Evolutionary conservation across 2,797 vertebrate genomes (phyloP), one percentile per base, ranked within the genome.

Genomic region (Hirundo rustica): DNA sequence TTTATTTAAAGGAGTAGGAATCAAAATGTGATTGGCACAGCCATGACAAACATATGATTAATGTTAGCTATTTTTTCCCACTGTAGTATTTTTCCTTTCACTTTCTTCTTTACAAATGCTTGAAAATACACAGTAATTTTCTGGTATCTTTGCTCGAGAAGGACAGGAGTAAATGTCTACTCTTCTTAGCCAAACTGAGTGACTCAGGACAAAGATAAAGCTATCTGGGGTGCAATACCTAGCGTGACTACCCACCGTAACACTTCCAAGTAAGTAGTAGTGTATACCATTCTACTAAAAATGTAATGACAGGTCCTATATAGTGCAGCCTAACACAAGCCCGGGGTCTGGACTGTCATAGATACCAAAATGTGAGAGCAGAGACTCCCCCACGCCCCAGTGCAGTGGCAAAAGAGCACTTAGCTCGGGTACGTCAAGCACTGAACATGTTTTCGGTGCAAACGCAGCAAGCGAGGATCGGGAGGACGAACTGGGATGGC

Each of bases 1-100:
- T 20, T 93, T 92, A 85, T 66, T 89, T 73, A 83, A 91, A 88
- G 42, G 53, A 82, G 72, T 67, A 50, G 16, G 34, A 89, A 91
- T 72, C 18, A 81, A 95, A 93, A 79, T 14, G 22, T 0, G 0
- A 91, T 42, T 78, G 84, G 81, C 58, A 84, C 11, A 68, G n/a
- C 34, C 47, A 65, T 19, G 38, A 85, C 40, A 91, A 94, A 83
- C n/a, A 44, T 45, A 74, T 11, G 38, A 77, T 81, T 73, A 70
- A 58, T 4, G 34, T 44, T 16, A 84, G 55, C 62, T 83, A 11
- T 38, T 92, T 89, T 58, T 75, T 11, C 25, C 36, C 67, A 48
- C 66, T 36, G 12, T 55, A 48, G 10, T 54, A 86, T 34, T 88
- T 92, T 68, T 64, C 60, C 44, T 83, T 83, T 88, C 79, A 72